phyloP scores from a whole-genome alignment of 2,113 vertebrate species.

The Zosterops pallidus region DNA sequence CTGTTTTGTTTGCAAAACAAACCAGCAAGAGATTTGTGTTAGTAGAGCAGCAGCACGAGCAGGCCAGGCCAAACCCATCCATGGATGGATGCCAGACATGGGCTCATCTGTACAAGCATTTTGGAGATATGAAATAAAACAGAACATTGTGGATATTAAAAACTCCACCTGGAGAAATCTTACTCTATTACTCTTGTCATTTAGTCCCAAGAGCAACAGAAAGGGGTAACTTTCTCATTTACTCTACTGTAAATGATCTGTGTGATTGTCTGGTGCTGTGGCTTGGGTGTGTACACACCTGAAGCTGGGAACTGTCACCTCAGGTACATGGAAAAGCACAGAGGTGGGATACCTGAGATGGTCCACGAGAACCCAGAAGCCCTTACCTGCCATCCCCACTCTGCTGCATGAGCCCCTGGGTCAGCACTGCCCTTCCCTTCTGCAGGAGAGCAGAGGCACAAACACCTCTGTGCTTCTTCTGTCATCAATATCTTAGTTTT shows the following conservation, averaged over 20 bases:
- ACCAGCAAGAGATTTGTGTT: background rate
- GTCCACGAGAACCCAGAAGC: background rate
- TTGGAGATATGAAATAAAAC: background rate
- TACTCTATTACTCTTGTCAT: background rate
- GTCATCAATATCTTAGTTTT: background rate
- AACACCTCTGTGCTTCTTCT: background rate
- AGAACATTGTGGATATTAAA: background rate
- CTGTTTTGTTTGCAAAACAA: constrained; percentile 24
- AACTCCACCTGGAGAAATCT: background rate
- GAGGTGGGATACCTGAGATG: background rate
- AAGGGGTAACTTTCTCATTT: background rate
- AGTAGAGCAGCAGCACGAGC: background rate
- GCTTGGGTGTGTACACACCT: background rate
- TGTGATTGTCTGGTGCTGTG: background rate
- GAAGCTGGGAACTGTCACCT: background rate
- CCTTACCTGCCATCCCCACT: background rate
- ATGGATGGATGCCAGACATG: background rate
- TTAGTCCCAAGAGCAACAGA: background rate
- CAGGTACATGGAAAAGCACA: background rate
- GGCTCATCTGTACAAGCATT: background rate
- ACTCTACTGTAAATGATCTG: background rate
- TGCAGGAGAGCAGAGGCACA: background rate
- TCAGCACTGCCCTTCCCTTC: background rate
- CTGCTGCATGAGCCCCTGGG: background rate
- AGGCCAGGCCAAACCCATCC: background rate